These are phyloP conservation scores for Melanotaenia parkinsoni DNA, from an alignment of 2,797 vertebrate species.

Conservation along the genomic window DNA sequence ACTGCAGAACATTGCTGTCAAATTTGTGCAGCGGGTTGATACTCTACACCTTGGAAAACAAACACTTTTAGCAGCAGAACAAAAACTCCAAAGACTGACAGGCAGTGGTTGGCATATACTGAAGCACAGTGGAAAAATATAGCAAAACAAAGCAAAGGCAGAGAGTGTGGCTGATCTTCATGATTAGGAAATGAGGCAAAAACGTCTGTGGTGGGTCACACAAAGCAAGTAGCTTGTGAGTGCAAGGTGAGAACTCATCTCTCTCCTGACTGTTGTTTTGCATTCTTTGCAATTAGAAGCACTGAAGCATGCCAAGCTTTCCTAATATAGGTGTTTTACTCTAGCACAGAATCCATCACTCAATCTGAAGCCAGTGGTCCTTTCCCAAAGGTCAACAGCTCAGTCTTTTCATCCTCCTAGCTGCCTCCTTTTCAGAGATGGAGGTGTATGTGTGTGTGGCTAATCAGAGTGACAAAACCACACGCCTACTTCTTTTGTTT, in stretches of 20 bases:
- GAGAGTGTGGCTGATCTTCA: slow-evolving; percentile 33
- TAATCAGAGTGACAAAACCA: slow-evolving; percentile 60
- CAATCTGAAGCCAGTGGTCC: slow-evolving; percentile 73
- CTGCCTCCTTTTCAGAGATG: slow-evolving; percentile 54
- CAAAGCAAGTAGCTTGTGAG: slow-evolving; percentile 40
- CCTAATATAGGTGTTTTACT: slow-evolving; percentile 82
- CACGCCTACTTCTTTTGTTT: slow-evolving; percentile 61
- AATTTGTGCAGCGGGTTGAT: slow-evolving; percentile 17
- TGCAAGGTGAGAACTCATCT: slow-evolving; percentile 48
- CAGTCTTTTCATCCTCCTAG: slow-evolving; percentile 47
- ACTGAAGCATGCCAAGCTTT: slow-evolving; percentile 72
- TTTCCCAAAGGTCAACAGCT: slow-evolving; percentile 77
- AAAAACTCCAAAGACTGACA: background rate
- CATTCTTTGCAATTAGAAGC: slow-evolving; percentile 81
- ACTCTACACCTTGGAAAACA: slow-evolving; percentile 24
- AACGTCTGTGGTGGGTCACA: slow-evolving; percentile 55
- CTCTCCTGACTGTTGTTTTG: slow-evolving; percentile 78
- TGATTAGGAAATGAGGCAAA: slow-evolving; percentile 35
- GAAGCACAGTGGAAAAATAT: background rate
- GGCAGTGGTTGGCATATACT: slow-evolving; percentile 2
- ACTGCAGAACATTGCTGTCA: slow-evolving; percentile 8
- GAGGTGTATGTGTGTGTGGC: slow-evolving; percentile 29
- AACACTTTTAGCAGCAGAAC: slow-evolving; percentile 14
- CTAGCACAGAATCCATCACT: slow-evolving; percentile 77
- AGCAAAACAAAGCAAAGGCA: slow-evolving; percentile 9